phyloP scores from a whole-genome alignment of 2,797 vertebrate genomes.

The Pempheris klunzingeri region DNA sequence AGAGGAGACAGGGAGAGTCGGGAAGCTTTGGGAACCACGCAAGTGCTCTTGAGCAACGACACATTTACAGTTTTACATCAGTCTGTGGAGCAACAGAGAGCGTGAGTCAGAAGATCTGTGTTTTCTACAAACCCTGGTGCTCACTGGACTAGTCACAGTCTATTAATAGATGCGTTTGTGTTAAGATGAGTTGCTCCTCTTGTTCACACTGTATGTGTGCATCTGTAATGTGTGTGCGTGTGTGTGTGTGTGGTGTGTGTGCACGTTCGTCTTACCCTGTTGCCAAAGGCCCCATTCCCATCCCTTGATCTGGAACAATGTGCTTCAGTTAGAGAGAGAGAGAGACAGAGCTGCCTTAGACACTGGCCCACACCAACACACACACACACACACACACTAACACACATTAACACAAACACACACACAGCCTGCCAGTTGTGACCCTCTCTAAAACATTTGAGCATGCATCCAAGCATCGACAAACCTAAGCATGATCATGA shows the following conservation, averaged over 20 bases:
- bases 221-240: slow-evolving; percentile 38
- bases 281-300: slow-evolving; percentile 92
- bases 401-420: slow-evolving; percentile 19
- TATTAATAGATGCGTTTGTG: slow-evolving; percentile 92
- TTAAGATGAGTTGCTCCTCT: slow-evolving; percentile 88
- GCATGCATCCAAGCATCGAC: slow-evolving; percentile 30
- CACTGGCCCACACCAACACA: slow-evolving; percentile 71
- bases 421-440: slow-evolving; percentile 17
- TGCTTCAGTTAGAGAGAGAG: slow-evolving; percentile 86
- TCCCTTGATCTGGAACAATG: slow-evolving; percentile 92
- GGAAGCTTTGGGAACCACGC: not conserved
- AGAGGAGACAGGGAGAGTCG: not conserved
- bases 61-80: slow-evolving; percentile 32
- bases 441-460: slow-evolving; percentile 38
- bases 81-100: not conserved
- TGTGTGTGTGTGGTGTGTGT: slow-evolving; percentile 34
- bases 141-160: slow-evolving; percentile 81
- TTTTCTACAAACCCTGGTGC: slow-evolving; percentile 36
- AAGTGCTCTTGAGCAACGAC: slow-evolving; percentile 23
- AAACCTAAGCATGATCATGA: slow-evolving; percentile 31
- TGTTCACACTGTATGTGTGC: slow-evolving; percentile 49
- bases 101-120: slow-evolving; percentile 37
- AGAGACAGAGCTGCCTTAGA: slow-evolving; percentile 89
- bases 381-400: slow-evolving; percentile 27
- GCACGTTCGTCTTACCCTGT: slow-evolving; percentile 53